A percentile compares a stretch with the other conserved stretches of the same genome.
Conservation (phyloP, 2,888 invertebrate species). For the Cactoblastis cactorum region DNA sequence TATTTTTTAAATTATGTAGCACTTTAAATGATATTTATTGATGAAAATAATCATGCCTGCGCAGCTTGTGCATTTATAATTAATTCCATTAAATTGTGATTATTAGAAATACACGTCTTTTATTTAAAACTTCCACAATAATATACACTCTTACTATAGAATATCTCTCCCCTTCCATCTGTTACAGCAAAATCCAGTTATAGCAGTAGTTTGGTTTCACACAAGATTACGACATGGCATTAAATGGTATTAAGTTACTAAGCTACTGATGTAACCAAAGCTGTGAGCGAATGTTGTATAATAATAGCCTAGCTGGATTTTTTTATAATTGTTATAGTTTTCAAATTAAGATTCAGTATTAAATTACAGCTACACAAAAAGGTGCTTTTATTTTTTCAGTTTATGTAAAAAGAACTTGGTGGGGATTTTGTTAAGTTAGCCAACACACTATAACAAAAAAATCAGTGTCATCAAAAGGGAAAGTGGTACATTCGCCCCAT, state of each 20-base stretch:
- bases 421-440: too few relatives aligned
- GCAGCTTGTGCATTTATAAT: slow-evolving; percentile 75
- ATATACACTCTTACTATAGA: too few relatives aligned
- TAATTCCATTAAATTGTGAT: slow-evolving; percentile 77
- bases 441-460: too few relatives aligned
- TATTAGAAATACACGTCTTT: slow-evolving; percentile 49
- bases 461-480: too few relatives aligned
- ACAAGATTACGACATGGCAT: neutral
- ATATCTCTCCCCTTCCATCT: neutral
- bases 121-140: slow-evolving; percentile 28
- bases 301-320: neutral
- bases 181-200: neutral
- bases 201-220: neutral
- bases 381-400: too few relatives aligned
- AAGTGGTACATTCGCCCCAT: too few relatives aligned
- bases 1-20: slow-evolving; percentile 65
- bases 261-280: neutral
- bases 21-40: slow-evolving; percentile 69
- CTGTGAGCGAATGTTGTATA: neutral
- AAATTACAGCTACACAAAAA: too few relatives aligned
- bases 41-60: slow-evolving; percentile 63
- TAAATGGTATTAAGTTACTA: neutral
- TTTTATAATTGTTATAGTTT: too few relatives aligned
- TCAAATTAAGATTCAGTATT: too few relatives aligned
- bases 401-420: too few relatives aligned